Conservation (phyloP, 2,797 vertebrate species). For the Danio tinwini region DNA sequence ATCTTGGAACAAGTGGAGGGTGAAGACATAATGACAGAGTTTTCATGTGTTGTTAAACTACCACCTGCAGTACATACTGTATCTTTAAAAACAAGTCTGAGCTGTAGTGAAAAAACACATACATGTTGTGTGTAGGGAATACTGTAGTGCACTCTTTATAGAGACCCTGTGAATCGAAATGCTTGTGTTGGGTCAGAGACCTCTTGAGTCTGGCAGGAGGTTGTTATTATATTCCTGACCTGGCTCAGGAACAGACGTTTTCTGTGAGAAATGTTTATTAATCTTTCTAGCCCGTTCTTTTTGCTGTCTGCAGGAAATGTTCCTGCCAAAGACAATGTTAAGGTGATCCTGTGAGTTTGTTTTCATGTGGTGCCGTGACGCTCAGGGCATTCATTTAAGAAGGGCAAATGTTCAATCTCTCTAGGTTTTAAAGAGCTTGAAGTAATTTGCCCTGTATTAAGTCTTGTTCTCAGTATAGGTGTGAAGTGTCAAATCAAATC, state of each 20-base stretch:
- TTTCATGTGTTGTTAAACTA: too few relatives aligned
- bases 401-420: conserved; percentile 16
- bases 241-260: conserved; percentile 27
- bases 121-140: background rate
- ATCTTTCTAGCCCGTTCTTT: conserved; percentile 37
- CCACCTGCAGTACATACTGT: too few relatives aligned
- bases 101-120: background rate
- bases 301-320: conserved; percentile 12
- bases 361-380: conserved; percentile 12
- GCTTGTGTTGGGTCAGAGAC: background rate
- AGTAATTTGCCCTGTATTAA: conserved; percentile 17
- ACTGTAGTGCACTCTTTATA: background rate
- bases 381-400: conserved; percentile 17
- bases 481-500: conserved; percentile 8
- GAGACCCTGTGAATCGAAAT: background rate
- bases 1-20: too few relatives aligned
- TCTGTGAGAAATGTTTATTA: conserved; percentile 35
- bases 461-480: background rate
- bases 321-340: conserved; percentile 34
- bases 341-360: conserved; percentile 38
- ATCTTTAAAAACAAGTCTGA: background rate
- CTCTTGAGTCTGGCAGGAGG: conserved; percentile 24
- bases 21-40: too few relatives aligned
- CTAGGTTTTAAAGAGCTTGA: conserved; percentile 11
- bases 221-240: conserved; percentile 17